phyloP scores from a whole-genome alignment of 2,797 vertebrate species.

The Pseudopleuronectes americanus region DNA sequence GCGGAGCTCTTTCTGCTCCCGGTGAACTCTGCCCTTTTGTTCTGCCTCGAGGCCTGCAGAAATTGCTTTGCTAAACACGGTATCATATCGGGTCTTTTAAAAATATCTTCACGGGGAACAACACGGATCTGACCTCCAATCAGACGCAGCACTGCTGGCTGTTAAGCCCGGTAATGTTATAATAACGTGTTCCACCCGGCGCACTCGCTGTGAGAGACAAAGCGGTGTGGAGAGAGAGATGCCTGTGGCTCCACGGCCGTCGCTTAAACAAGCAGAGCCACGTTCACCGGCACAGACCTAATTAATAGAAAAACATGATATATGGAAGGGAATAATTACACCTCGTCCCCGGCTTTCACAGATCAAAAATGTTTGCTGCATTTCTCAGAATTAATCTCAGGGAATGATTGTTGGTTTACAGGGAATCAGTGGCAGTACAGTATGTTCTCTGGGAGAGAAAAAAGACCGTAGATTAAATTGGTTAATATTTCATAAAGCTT shows the following conservation, averaged over 20 bases:
- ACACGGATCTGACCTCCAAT: slow-evolving; percentile 57
- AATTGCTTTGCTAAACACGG: slow-evolving; percentile 68
- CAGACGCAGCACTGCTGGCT: slow-evolving; percentile 43
- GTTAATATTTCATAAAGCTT: slow-evolving; percentile 81
- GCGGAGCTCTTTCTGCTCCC: slow-evolving; percentile 50
- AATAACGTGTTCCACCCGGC: slow-evolving; percentile 42
- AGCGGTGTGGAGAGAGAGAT: slow-evolving; percentile 32
- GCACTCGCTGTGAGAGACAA: slow-evolving; percentile 44
- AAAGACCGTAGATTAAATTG: slow-evolving; percentile 69
- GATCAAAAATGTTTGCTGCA: slow-evolving; percentile 41
- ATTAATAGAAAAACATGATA: slow-evolving; percentile 66
- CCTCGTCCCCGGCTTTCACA: slow-evolving; percentile 46
- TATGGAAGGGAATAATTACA: slow-evolving; percentile 57
- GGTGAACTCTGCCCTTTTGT: slow-evolving; percentile 72
- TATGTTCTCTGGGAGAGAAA: slow-evolving; percentile 47
- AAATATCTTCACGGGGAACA: slow-evolving; percentile 59
- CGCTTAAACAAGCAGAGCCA: slow-evolving; percentile 38
- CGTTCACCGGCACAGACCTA: slow-evolving; percentile 37
- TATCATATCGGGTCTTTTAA: slow-evolving; percentile 58
- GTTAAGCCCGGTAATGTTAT: slow-evolving; percentile 59
- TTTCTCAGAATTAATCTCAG: slow-evolving; percentile 57
- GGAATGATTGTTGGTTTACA: slow-evolving; percentile 54
- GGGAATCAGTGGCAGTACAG: slow-evolving; percentile 58
- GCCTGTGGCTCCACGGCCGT: slow-evolving; percentile 42
- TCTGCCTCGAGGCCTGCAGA: slow-evolving; percentile 61